Evolutionary conservation across 2,888 invertebrate species (phyloP).

Genomic region (Notodonta ziczac): DNA sequence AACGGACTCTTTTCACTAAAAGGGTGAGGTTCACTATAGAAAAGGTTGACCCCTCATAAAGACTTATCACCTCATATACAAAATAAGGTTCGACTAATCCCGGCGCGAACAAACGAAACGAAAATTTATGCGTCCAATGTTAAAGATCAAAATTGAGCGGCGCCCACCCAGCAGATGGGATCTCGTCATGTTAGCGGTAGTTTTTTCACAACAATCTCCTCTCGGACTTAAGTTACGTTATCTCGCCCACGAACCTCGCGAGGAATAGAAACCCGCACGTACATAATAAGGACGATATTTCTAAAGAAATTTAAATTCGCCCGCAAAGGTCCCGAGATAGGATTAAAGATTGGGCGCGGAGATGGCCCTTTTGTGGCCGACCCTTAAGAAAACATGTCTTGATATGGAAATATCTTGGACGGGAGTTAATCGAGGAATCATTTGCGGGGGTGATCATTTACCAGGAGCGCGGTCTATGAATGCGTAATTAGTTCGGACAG

Average conservation of each 20-base stretch:
- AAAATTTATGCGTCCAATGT: constrained; percentile 47
- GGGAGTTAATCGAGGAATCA: constrained; percentile 79
- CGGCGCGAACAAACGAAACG: constrained; percentile 47
- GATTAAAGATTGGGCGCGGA: constrained; percentile 84
- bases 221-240: constrained; percentile 85
- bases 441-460: constrained; percentile 77
- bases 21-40: constrained; percentile 83
- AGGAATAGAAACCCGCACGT: constrained; percentile 84
- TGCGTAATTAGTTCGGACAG: constrained; percentile 63
- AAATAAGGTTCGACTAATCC: constrained; percentile 84
- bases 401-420: constrained; percentile 84
- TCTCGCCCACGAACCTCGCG: constrained; percentile 80
- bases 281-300: constrained; percentile 84
- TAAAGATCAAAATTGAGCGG: constrained; percentile 68
- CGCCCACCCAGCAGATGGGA: constrained; percentile 60
- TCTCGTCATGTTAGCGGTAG: constrained; percentile 80
- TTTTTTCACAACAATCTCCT: constrained; percentile 84
- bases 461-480: constrained; percentile 74
- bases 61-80: constrained; percentile 85
- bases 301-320: constrained; percentile 85
- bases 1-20: constrained; percentile 85
- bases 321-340: constrained; percentile 85
- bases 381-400: constrained; percentile 85
- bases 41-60: constrained; percentile 85
- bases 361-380: constrained; percentile 84